Evolutionary conservation across 1,140 invertebrate genomes (phyloP), one percentile per base, ranked within the genome.

Genomic region (Cotesia vestalis): DNA sequence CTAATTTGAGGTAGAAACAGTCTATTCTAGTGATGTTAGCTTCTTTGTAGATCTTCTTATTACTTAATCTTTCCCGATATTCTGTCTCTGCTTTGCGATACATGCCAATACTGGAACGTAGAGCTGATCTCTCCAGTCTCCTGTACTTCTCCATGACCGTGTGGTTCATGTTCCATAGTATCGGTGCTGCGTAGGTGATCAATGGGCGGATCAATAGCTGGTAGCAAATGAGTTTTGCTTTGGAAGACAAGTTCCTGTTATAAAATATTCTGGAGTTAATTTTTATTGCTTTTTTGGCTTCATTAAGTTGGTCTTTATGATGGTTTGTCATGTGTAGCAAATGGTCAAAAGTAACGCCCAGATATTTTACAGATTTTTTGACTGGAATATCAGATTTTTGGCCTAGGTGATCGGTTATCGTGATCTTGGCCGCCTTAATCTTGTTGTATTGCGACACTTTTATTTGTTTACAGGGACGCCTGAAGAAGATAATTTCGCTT

Each of bases 201-300:
- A 78, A 66, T 1, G 77, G 78, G 12, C 77, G 1, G 6, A 80
- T 72, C 9, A 78, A 55, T 9, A 57, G n/a, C 14, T 51, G 53
- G n/a, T 74, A 74, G 20, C 73, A 74, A 2, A 74, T 74, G 2
- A 74, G 36, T 67, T 71, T 74, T 11, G 68, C 69, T 61, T 52
- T 71, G 17, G 12, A 14, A 1, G 46, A 35, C 6, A 71, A 9
- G 5, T 70, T 40, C 67, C 66, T 67, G n/a, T 73, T 68, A 40
- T 70, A 69, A 14, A 76, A 71, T 2, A 76, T 9, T 17, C 27
- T 64, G 14, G 55, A 36, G 20, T 67, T 61, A 27, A 38, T 46
- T 63, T 66, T 12, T 0, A 59, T 59, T 34, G 66, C 64, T 0
- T 60, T 75, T 52, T 57, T 69, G 34, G 66, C 72, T 66, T 76